Evolutionary conservation across 1,140 invertebrate genomes (phyloP).

Genomic region (Sarcophaga bullata): DNA sequence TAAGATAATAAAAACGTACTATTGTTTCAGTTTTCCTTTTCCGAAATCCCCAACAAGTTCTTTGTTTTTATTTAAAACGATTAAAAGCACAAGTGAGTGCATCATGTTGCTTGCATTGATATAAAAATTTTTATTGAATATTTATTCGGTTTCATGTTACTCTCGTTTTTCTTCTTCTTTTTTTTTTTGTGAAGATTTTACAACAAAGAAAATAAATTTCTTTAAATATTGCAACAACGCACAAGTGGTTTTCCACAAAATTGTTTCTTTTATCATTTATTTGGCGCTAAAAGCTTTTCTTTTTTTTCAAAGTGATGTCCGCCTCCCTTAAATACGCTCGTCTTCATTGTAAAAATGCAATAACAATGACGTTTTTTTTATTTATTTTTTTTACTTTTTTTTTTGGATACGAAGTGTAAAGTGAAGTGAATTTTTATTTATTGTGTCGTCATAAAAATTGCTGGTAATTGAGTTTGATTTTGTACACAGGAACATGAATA

Average conservation of each 20-base stretch:
- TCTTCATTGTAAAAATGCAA: too few species aligned
- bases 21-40: not conserved
- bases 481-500: too few species aligned
- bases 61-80: not conserved
- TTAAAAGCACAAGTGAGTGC: not conserved
- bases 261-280: not conserved
- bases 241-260: not conserved
- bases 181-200: too few species aligned
- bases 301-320: not conserved
- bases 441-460: not conserved
- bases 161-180: not conserved
- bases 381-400: not conserved
- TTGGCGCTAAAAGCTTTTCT: not conserved
- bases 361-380: not conserved
- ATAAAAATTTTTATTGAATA: conserved; percentile 11
- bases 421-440: not conserved
- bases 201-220: not conserved
- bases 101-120: not conserved
- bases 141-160: not conserved
- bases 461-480: not conserved
- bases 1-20: too few species aligned
- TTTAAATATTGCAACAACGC: not conserved
- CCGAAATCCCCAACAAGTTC: not conserved
- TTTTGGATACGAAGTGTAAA: too few species aligned
- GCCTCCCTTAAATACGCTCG: too few species aligned